Conservation (phyloP, 2,113 vertebrate species). For the Apodemus speciosus region DNA sequence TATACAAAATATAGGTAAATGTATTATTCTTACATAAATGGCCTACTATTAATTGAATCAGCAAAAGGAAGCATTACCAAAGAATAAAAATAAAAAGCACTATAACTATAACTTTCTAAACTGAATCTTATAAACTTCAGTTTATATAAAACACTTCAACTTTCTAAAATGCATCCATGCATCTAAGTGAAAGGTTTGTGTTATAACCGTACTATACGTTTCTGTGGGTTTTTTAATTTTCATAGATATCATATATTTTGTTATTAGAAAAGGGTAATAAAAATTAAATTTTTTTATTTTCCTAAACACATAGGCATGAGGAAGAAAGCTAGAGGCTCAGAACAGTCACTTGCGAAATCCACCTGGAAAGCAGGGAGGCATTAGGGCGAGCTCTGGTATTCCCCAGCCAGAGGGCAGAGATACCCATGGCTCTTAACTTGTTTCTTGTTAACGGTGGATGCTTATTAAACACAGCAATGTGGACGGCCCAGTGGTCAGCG, state of each 20-base stretch:
- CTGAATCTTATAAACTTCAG: too few species aligned
- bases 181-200: background rate
- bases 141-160: background rate
- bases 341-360: background rate
- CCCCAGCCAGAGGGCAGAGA: background rate
- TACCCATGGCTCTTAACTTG: fast-evolving
- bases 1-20: background rate
- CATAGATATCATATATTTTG: background rate
- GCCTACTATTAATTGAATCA: background rate
- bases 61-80: background rate
- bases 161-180: background rate
- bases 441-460: background rate
- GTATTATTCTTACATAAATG: background rate
- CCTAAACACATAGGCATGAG: background rate
- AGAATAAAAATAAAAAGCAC: too few species aligned
- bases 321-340: background rate
- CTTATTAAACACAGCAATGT: background rate
- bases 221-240: background rate
- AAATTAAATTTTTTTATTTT: background rate
- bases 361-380: background rate
- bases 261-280: background rate
- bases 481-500: background rate
- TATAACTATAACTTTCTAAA: too few species aligned
- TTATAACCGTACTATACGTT: background rate
- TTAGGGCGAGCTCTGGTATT: background rate